Evolutionary conservation across 1,140 invertebrate genomes (phyloP).

Genomic region (Psilanteris sp.): DNA sequence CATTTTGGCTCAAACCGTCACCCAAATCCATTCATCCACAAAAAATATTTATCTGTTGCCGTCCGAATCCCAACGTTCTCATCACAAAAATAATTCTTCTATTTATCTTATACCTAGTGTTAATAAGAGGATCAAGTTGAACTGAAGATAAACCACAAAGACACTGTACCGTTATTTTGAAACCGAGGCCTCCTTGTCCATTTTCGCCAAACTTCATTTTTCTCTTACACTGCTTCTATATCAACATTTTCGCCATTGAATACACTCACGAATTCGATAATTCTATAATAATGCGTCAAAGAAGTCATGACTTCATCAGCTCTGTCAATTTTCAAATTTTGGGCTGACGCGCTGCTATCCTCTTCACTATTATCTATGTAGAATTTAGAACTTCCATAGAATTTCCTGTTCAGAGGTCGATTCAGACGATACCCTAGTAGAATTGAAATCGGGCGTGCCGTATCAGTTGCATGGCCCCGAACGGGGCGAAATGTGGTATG

Average conservation of each 20-base stretch:
- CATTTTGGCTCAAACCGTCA: neutral
- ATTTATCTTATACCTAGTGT: slow-evolving; percentile 56
- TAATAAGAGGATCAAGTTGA: slow-evolving; percentile 35
- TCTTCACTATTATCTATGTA: too few species aligned
- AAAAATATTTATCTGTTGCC: slow-evolving; percentile 53
- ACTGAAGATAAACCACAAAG: slow-evolving; percentile 24
- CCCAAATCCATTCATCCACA: slow-evolving; percentile 26
- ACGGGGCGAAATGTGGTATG: too few species aligned
- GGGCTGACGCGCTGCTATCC: slow-evolving; percentile 15
- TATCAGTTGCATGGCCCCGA: too few species aligned
- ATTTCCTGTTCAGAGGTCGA: too few species aligned
- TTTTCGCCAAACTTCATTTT: slow-evolving; percentile 48
- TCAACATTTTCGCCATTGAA: slow-evolving; percentile 42
- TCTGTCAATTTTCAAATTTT: slow-evolving; percentile 30
- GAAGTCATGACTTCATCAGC: slow-evolving; percentile 23
- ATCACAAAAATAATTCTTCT: slow-evolving; percentile 52
- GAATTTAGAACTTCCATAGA: too few species aligned
- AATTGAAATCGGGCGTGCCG: too few species aligned
- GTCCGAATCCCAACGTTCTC: slow-evolving; percentile 46
- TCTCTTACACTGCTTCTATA: slow-evolving; percentile 42
- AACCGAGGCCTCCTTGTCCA: slow-evolving; percentile 41
- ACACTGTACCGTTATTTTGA: slow-evolving; percentile 47
- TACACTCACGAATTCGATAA: slow-evolving; percentile 59
- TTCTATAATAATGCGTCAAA: slow-evolving; percentile 41
- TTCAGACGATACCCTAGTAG: too few species aligned